These are phyloP conservation scores for Drosophila meridionalis DNA, from an alignment of 2,888 invertebrate species.

Conservation along the genomic window DNA sequence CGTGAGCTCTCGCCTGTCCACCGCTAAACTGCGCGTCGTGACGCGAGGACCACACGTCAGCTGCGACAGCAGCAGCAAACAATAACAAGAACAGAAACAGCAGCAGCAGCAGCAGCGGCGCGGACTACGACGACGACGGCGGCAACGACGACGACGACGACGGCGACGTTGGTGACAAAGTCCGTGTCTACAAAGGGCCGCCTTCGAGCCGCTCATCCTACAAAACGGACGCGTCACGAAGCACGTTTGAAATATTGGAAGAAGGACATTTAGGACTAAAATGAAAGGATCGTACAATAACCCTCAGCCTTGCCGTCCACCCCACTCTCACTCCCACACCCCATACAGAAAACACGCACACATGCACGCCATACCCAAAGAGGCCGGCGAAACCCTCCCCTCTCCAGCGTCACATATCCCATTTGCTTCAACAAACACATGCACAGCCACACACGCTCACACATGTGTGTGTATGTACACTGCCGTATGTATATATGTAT, in stretches of 20 bases:
- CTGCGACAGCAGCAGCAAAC: constrained; percentile 69
- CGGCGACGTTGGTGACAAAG: constrained; percentile 52
- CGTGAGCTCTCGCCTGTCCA: constrained; percentile 57
- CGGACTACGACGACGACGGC: constrained; percentile 20
- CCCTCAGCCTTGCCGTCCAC: constrained; percentile 63
- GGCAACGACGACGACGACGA: background rate
- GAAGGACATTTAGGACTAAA: constrained; percentile 81
- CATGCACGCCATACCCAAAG: constrained; percentile 57
- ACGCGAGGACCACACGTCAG: constrained; percentile 78
- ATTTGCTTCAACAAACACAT: constrained; percentile 75
- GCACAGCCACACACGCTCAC: constrained; percentile 29
- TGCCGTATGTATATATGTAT: constrained; percentile 40
- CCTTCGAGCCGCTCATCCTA: constrained; percentile 67
- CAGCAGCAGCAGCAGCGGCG: constrained; percentile 6
- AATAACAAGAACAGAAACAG: constrained; percentile 58
- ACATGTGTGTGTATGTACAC: constrained; percentile 17
- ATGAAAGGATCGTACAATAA: constrained; percentile 80
- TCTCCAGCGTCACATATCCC: constrained; percentile 66
- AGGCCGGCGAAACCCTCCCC: constrained; percentile 60
- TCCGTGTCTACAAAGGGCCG: constrained; percentile 71
- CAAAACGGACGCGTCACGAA: constrained; percentile 79
- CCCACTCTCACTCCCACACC: constrained; percentile 28
- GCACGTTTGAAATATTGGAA: constrained; percentile 83
- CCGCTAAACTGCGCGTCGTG: constrained; percentile 68
- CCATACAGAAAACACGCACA: constrained; percentile 44